Base-by-base conservation (phyloP, 2,113 vertebrate genomes). In the Chaenocephalus aceratus region DNA sequence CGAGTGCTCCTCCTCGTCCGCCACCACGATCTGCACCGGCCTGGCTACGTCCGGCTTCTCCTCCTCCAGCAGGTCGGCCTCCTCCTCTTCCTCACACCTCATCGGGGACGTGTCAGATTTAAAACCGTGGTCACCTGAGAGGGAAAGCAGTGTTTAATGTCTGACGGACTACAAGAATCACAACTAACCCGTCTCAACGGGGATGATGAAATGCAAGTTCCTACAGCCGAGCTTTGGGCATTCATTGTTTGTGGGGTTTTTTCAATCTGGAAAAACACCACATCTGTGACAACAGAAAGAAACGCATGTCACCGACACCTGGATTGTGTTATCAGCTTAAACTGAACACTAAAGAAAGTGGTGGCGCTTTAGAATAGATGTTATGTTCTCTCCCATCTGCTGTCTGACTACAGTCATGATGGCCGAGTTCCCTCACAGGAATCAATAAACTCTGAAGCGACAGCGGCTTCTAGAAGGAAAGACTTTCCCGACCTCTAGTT, bases 1-100 rank as follows among this genome's bases (percentile, higher is more conserved):
- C 71, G 96, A 96, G 94, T 99, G 98, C 84, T 98, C 96, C 77
- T 98, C 97, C 92, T 98, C 96, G 15, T 96, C 94, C 12, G 97
- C 96, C 72, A 97, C 91, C 80, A 99, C 97, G 46, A 99, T 95
- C 93, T 99, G 98, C 68, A 99, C 95, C 51, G 98, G 97, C 64
- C 95, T 70, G 0, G 96, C 95, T 67, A 21, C 46, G 2, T 51
- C 46, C 34, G 56, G 44, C 12, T 79, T 73, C 4, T 85, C 74
- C 21, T 94, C 95, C 64, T 93, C 93, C 68, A 95, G 77, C 49
- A 82, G 65, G n/a, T 84, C 92, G 0, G 92, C 93, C 46, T 94
- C 73, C 16, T 36, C 93, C 45, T 94, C 73, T 11, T 36, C 54
- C 21, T 71, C 44, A 5, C 44, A 6, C 66, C 75, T 83, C 74